Evolutionary conservation across 2,113 vertebrate genomes (phyloP), one percentile per base, ranked within the genome.

Genomic region (Percina caprodes): DNA sequence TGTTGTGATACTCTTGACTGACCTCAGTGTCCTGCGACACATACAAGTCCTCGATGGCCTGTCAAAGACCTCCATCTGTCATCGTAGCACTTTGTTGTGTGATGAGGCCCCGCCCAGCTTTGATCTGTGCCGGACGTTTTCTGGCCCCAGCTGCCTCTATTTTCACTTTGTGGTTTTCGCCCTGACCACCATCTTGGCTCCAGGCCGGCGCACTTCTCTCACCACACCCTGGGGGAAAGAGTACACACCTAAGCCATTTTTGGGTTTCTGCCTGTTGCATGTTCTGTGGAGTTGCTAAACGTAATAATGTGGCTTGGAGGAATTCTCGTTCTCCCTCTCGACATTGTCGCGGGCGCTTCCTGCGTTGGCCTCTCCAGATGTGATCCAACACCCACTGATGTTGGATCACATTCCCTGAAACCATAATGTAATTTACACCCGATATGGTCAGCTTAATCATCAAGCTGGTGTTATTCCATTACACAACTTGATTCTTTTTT

Each of bases 231-330:
- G 54, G 63, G 78, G 80, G 83, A 88, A 82, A 83, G 39, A 56
- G 82, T 82, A 89, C 89, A 93, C 92, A 93, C 94, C 93, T 93
- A 85, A 89, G 80, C 87, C 89, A 88, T 92, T 92, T 89, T 90
- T 69, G 88, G 86, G 76, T 88, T 74, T 46, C 79, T 88, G 88
- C 87, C 91, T 77, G 59, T 77, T 87, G 77, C 90, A 88, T 90
- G 86, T 91, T 86, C 82, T 66, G 45, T 14, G 45, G 75, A 52
- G 81, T 86, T 87, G 70, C 82, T 45, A 67, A 84, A 58, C 30
- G 81, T 77, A 91, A 85, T 82, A 89, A 88, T 87, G 90, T 92
- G 93, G 89, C 86, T 90, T 76, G 24, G 82, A 89, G 86, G 89
- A 93, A 93, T 93, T 90, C 77, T 86, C 46, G 18, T 69, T 72